Evolutionary conservation across 1,140 invertebrate genomes (phyloP), one percentile per base, ranked within the genome.

Genomic region (Pentalonia nigronervosa): DNA sequence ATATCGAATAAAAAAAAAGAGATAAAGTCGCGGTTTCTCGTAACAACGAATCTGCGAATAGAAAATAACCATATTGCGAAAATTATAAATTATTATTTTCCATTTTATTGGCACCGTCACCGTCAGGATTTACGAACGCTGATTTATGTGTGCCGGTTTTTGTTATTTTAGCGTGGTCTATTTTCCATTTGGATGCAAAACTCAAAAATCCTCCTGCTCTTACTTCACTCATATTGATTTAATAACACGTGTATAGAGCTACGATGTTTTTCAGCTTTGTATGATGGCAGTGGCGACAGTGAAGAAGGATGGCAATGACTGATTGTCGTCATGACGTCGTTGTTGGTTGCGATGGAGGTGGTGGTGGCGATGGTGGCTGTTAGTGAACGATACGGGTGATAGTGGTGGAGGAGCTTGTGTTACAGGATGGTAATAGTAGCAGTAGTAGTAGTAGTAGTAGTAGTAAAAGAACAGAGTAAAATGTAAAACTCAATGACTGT

Each of bases 61-160:
- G 2, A 60, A 56, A 90, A 41, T 41, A 41, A 60, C 53, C n/a
- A 48, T 6, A 60, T 56, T 23, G 14, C 1, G 17, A 60, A 56
- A 90, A 90, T 60, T 88, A 88, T n/a, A 88, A 30, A 60, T 90
- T 90, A 60, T 90, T 90, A 90, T 60, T 90, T 56, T 90, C 48
- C 23, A 36, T 90, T 90, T 90, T 36, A 90, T 60, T 60, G 88
- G 34, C 53, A 25, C 23, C 88, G 7, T 23, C 21, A 20, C 45
- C 25, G 11, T 36, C 48, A n/a, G 88, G 34, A 41, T 90, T 90
- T 90, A 20, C n/a, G 1, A 41, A 90, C 53, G 34, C 36, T 60
- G 50, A 56, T 56, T 88, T 88, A 88, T 88, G 53, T 36, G 34
- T 36, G 89, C 41, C 7, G 50, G 25, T 60, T 90, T 67, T 90